phyloP scores from a whole-genome alignment of 1,140 invertebrate genomes.

The Pissodes strobi region DNA sequence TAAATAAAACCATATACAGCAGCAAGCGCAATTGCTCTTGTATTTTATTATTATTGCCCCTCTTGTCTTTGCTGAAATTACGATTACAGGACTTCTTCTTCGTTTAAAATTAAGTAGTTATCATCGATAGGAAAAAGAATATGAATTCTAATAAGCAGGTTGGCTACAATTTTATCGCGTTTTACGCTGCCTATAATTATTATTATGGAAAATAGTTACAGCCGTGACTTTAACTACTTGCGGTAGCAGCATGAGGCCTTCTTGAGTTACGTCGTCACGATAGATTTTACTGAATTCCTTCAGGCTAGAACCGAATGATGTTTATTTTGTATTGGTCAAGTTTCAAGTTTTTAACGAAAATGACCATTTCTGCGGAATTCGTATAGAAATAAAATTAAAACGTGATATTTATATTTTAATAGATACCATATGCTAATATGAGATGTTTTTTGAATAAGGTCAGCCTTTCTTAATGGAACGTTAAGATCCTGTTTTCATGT shows the following conservation, averaged over 20 bases:
- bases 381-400: too few species aligned
- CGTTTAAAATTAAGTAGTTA: constrained; percentile 21
- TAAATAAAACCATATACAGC: constrained; percentile 2
- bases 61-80: constrained; percentile 19
- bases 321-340: too few species aligned
- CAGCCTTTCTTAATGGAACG: too few species aligned
- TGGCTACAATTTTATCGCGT: constrained; percentile 15
- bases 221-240: constrained; percentile 10
- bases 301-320: too few species aligned
- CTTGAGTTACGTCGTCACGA: constrained; percentile 17
- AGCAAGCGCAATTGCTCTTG: constrained; percentile 5
- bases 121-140: constrained; percentile 1
- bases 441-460: too few species aligned
- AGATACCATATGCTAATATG: too few species aligned
- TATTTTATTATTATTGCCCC: constrained; percentile 14
- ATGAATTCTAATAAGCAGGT: constrained; percentile 17
- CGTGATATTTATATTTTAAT: too few species aligned
- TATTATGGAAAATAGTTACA: constrained; percentile 19
- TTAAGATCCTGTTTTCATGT: too few species aligned
- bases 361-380: too few species aligned
- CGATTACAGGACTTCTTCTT: constrained; percentile 1
- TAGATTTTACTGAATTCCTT: neutral
- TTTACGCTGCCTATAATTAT: constrained; percentile 17
- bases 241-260: constrained; percentile 13
- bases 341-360: too few species aligned